Evolutionary conservation across 2,888 invertebrate species (phyloP), one percentile per base, ranked within the genome.

Genomic region (Dolichopus griseipennis): DNA sequence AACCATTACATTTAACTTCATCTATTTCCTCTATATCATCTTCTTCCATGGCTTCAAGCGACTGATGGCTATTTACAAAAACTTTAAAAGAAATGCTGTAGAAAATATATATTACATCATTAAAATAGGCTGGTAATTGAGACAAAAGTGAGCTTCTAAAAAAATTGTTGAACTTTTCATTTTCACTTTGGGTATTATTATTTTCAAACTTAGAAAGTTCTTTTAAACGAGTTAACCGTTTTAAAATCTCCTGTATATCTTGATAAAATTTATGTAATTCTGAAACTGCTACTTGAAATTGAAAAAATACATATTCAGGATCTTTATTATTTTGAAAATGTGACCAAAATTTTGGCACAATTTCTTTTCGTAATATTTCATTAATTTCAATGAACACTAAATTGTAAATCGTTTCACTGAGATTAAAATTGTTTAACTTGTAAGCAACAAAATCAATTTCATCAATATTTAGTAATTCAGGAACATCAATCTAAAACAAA

Each of bases 51-150:
- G 22, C 18, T 22, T 76, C 74, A 71, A 75, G 74, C 64, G 71
- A 74, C 37, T 77, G 76, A 64, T 83, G 79, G 27, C 79, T 77
- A 72, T 83, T 82, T 10, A 79, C 80, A 77, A 90, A 90, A 0
- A 90, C 88, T 76, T 88, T 89, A 72, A 93, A 90, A 6, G 92
- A 90, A 22, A 88, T 85, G 79, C 88, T 87, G 76, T 92, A 93
- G 79, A 92, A 93, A 67, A 88, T 86, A 73, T 87, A 85, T 1
- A 91, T 88, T 41, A 90, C 86, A 10, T 84, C 79, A 75, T 89
- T 87, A 74, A 90, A 88, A 74, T 88, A 84, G 10, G 89, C 78
- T 27, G 91, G 90, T 22, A 92, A 78, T 74, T 91, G 90, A 9
- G 91, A 88, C 18, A 91, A 78, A 65, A 93, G 76, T 12, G 88